phyloP scores from a whole-genome alignment of 2,797 vertebrate genomes.

The Micrastur ruficollis region DNA sequence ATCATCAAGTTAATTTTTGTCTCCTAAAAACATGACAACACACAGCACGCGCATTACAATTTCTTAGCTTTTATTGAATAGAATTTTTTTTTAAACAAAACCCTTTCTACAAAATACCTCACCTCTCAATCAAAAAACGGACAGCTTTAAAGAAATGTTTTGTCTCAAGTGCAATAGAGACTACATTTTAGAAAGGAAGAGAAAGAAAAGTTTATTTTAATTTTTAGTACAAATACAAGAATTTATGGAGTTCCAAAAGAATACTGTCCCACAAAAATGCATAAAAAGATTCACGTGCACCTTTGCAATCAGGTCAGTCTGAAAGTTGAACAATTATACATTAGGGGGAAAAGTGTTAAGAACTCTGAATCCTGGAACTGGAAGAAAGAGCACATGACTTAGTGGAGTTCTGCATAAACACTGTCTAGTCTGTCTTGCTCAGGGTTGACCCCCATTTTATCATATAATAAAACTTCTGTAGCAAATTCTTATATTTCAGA shows the following conservation, averaged over 20 bases:
- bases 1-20: not conserved
- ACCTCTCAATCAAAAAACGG: not conserved
- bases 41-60: not conserved
- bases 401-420: not conserved
- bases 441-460: not conserved
- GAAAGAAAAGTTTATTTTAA: not conserved
- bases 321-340: not conserved
- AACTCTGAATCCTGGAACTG: not conserved
- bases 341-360: not conserved
- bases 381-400: not conserved
- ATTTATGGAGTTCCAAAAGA: not conserved
- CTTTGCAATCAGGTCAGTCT: not conserved
- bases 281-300: not conserved
- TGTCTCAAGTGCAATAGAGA: not conserved
- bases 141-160: not conserved
- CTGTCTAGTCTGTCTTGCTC: not conserved
- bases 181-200: not conserved
- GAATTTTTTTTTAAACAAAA: not conserved
- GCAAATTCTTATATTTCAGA: not conserved
- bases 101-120: not conserved
- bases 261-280: not conserved
- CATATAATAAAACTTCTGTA: rapidly evolving
- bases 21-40: not conserved
- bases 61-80: not conserved
- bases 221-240: not conserved